A percentile compares a stretch with the other conserved stretches of the same genome.
These are phyloP conservation scores for Galeruca laticollis DNA, from an alignment of 2,888 invertebrate species.

Conservation along the genomic window DNA sequence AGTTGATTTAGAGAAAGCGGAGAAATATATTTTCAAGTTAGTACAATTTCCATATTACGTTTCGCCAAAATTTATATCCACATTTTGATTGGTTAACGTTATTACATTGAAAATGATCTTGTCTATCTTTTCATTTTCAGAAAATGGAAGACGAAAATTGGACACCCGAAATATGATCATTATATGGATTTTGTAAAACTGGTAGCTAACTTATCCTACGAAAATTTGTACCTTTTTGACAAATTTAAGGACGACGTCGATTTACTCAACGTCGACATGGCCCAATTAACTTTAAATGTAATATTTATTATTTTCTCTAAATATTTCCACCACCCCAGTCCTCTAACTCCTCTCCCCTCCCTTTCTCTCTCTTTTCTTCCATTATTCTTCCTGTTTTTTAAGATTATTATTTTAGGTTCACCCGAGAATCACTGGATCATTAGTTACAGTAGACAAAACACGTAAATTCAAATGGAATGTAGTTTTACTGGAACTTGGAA, in stretches of 20 bases:
- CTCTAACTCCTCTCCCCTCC: too few species aligned
- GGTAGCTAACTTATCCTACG: constrained; percentile 67
- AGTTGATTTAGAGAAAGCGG: constrained; percentile 61
- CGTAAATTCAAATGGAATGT: constrained; percentile 65
- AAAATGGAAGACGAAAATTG: constrained; percentile 65
- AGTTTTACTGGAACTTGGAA: constrained; percentile 76
- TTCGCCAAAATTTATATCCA: background rate
- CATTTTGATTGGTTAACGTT: too few species aligned
- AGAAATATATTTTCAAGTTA: constrained; percentile 62
- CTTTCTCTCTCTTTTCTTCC: too few species aligned
- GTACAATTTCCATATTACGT: constrained; percentile 26
- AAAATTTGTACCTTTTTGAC: constrained; percentile 63
- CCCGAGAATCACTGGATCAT: constrained; percentile 66
- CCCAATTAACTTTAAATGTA: constrained; percentile 68
- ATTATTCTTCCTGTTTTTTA: too few species aligned
- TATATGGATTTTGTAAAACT: constrained; percentile 67
- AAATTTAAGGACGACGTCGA: constrained; percentile 65
- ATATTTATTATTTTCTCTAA: too few species aligned
- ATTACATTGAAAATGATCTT: background rate
- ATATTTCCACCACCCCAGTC: too few species aligned
- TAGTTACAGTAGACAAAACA: constrained; percentile 67
- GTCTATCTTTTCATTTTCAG: constrained; percentile 53
- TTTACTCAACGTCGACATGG: constrained; percentile 62
- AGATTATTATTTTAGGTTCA: constrained; percentile 64
- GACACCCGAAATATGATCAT: constrained; percentile 66